Evolutionary conservation across 1,140 invertebrate genomes (phyloP).

Genomic region (Hyles euphorbiae): DNA sequence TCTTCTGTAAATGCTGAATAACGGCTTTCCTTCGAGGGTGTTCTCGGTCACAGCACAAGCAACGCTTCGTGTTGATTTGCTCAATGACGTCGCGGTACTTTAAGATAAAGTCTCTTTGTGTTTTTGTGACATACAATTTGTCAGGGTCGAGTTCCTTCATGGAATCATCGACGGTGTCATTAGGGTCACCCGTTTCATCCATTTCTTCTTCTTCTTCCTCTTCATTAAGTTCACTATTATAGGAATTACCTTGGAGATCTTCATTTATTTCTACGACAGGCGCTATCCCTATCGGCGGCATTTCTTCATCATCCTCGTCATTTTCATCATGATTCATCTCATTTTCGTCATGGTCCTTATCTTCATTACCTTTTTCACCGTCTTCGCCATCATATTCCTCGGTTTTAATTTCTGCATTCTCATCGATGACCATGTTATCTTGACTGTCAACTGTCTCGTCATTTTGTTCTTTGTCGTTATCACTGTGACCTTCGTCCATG

Average conservation of each 20-base stretch:
- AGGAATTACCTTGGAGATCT: constrained; percentile 52
- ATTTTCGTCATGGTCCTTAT: constrained; percentile 31
- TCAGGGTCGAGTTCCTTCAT: constrained; percentile 55
- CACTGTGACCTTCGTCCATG: constrained; percentile 37
- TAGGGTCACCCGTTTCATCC: constrained; percentile 52
- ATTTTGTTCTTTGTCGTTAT: constrained; percentile 41
- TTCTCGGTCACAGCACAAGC: constrained; percentile 67
- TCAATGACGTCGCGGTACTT: constrained; percentile 70
- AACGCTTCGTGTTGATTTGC: constrained; percentile 71
- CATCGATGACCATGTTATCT: constrained; percentile 27
- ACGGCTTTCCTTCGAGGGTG: constrained; percentile 70
- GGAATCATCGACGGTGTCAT: constrained; percentile 42
- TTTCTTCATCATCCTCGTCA: constrained; percentile 54
- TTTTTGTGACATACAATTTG: constrained; percentile 65
- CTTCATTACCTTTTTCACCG: constrained; percentile 28
- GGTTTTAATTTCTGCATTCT: constrained; percentile 22
- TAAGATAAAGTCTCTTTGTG: constrained; percentile 65
- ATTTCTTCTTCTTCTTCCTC: constrained; percentile 40
- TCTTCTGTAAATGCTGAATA: constrained; percentile 73
- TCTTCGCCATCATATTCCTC: constrained; percentile 23
- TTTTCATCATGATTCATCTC: constrained; percentile 20
- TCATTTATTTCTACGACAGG: constrained; percentile 71
- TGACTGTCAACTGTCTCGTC: constrained; percentile 31
- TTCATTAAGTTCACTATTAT: constrained; percentile 54
- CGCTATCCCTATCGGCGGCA: constrained; percentile 47